Conservation (phyloP, 2,888 invertebrate genomes). For the Microctonus aethiopoides region DNA sequence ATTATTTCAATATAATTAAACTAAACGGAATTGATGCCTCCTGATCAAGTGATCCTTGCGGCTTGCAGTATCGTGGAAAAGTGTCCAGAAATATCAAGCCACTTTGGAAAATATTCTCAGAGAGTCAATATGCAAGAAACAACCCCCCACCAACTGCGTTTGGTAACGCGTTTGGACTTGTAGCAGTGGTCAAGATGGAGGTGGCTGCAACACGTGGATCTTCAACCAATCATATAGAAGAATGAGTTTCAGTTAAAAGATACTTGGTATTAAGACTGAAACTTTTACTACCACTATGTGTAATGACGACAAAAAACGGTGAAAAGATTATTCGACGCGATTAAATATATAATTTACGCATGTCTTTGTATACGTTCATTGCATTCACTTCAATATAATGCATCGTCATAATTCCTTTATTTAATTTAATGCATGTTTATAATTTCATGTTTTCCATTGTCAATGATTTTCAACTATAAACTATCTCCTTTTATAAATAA, state of each 20-base stretch:
- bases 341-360: not conserved
- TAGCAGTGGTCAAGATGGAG: constrained; percentile 40
- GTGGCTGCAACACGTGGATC: constrained; percentile 54
- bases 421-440: not conserved
- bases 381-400: not conserved
- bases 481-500: not conserved
- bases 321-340: not conserved
- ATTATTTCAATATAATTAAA: not conserved
- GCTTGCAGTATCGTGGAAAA: constrained; percentile 57
- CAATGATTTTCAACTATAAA: not conserved
- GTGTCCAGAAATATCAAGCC: constrained; percentile 53
- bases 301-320: not conserved
- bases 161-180: not conserved
- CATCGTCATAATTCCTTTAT: not conserved
- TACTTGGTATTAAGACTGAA: not conserved
- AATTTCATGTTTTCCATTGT: not conserved
- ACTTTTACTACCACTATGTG: constrained; percentile 10
- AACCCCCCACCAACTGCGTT: constrained; percentile 31
- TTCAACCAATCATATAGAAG: constrained; percentile 46
- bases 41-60: constrained; percentile 41
- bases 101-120: constrained; percentile 55
- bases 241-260: not conserved
- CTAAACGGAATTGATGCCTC: constrained; percentile 4
- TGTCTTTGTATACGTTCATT: not conserved
- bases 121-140: constrained; percentile 12